Evolutionary conservation across 2,888 invertebrate species (phyloP).

Genomic region (Mimas tiliae): DNA sequence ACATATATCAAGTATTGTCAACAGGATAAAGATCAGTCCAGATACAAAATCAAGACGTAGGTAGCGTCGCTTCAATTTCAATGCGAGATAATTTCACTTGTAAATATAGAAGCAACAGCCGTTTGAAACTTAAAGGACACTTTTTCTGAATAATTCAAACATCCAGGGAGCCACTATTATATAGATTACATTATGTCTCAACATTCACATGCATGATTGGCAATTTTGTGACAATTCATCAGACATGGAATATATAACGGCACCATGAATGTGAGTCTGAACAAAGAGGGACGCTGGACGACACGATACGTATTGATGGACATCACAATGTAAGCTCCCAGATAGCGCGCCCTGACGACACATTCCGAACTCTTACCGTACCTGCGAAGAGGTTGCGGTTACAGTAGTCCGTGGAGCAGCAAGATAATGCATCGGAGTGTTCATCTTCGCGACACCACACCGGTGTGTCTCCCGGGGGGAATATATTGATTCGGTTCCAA

Average conservation of each 20-base stretch:
- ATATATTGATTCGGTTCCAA: conserved; percentile 83
- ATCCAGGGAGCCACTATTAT: conserved; percentile 16
- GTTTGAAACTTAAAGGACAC: conserved; percentile 32
- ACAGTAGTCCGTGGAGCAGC: conserved; percentile 90
- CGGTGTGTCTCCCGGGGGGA: conserved; percentile 86
- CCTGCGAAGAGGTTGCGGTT: conserved; percentile 79
- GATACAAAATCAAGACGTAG: conserved; percentile 18
- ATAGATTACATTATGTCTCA: conserved; percentile 34
- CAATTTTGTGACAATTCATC: conserved; percentile 27
- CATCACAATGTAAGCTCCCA: conserved; percentile 77
- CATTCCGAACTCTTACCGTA: conserved; percentile 66
- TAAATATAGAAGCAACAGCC: conserved; percentile 31
- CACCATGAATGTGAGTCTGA: conserved; percentile 42
- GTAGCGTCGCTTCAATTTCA: not conserved
- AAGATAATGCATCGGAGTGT: conserved; percentile 69
- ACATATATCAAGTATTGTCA: conserved; percentile 22
- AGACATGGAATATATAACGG: conserved; percentile 33
- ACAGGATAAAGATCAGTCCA: conserved; percentile 11
- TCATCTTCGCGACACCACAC: conserved; percentile 85
- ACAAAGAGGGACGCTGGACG: conserved; percentile 44
- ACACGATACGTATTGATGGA: conserved; percentile 61
- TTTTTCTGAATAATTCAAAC: conserved; percentile 33
- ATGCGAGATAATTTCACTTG: conserved; percentile 28
- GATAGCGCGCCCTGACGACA: conserved; percentile 59
- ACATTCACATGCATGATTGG: conserved; percentile 53